Percentiles rank a stretch among this genome's conserved stretches.
These are phyloP conservation scores for Salvelinus namaycush DNA, from an alignment of 2,113 vertebrate genomes.

Conservation along the genomic window DNA sequence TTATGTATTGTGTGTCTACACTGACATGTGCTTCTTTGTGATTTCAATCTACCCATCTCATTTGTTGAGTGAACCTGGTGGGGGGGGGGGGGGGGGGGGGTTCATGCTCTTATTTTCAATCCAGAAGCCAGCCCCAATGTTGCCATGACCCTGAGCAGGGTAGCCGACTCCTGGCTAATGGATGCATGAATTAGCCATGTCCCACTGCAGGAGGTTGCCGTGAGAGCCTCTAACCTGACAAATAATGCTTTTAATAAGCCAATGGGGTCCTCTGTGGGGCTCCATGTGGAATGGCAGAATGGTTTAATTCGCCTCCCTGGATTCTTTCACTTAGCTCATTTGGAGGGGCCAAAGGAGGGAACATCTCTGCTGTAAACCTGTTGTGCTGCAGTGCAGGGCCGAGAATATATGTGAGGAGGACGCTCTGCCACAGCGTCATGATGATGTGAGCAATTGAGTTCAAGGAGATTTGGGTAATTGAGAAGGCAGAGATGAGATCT, in stretches of 20 bases:
- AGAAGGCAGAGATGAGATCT: conserved; percentile 78
- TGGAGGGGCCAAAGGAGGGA: conserved; percentile 6
- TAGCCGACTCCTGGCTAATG: conserved; percentile 25
- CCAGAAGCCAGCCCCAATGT: conserved; percentile 20
- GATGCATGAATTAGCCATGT: conserved; percentile 32
- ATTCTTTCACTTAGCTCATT: conserved; percentile 39
- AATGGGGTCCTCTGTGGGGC: conserved; percentile 49
- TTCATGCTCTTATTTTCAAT: neutral
- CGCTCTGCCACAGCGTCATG: conserved; percentile 42
- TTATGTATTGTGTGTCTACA: neutral
- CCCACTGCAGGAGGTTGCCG: conserved; percentile 14
- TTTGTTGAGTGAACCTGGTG: conserved; percentile 1
- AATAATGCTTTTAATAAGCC: conserved; percentile 62
- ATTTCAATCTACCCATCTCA: neutral
- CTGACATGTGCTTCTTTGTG: neutral
- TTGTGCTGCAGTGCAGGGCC: conserved; percentile 34
- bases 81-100: neutral
- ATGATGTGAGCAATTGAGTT: conserved; percentile 74
- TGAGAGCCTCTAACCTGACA: conserved; percentile 34
- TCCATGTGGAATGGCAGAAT: conserved; percentile 34
- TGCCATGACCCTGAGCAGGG: conserved; percentile 28
- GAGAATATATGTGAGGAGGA: conserved; percentile 10
- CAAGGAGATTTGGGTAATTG: conserved; percentile 77
- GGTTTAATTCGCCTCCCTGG: conserved; percentile 37
- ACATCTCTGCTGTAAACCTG: neutral